phyloP scores from a whole-genome alignment of 2,113 vertebrate genomes.

The Sorex araneus region DNA sequence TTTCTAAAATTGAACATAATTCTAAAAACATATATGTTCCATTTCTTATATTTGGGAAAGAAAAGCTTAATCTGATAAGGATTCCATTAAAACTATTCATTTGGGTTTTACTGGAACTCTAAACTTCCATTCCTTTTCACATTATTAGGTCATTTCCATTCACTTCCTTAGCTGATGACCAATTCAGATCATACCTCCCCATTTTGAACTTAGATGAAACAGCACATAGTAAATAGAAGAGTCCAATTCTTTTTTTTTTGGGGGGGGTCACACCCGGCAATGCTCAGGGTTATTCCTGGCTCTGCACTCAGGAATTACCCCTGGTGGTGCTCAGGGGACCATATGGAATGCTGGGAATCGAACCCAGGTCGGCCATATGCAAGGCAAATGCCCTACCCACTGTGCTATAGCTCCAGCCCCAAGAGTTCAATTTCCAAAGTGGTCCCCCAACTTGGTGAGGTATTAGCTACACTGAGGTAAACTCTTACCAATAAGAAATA shows the following conservation, averaged over 20 bases:
- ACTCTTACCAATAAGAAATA: background rate
- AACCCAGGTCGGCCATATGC: no score
- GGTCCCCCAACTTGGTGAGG: background rate
- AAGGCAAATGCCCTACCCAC: no score
- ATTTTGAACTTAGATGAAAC: conserved; percentile 24
- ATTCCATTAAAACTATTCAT: conserved; percentile 21
- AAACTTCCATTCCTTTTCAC: conserved; percentile 10
- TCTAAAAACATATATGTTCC: conserved; percentile 12
- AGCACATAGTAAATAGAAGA: background rate
- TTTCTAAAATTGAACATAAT: conserved; percentile 18
- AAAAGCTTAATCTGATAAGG: conserved; percentile 36
- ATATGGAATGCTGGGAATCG: no score
- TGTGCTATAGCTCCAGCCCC: no score
- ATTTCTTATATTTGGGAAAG: conserved; percentile 7
- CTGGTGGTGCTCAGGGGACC: no score
- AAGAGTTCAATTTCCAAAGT: background rate
- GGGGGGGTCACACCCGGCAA: no score
- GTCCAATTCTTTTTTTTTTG: no score
- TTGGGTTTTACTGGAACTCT: background rate
- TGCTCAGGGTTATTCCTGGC: no score
- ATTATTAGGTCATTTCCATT: conserved; percentile 1
- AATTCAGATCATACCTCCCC: background rate
- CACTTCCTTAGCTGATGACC: conserved; percentile 13
- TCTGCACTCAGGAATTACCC: no score
- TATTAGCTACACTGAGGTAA: background rate